Conservation (phyloP, 1,140 invertebrate genomes). For the Adelges cooleyi region DNA sequence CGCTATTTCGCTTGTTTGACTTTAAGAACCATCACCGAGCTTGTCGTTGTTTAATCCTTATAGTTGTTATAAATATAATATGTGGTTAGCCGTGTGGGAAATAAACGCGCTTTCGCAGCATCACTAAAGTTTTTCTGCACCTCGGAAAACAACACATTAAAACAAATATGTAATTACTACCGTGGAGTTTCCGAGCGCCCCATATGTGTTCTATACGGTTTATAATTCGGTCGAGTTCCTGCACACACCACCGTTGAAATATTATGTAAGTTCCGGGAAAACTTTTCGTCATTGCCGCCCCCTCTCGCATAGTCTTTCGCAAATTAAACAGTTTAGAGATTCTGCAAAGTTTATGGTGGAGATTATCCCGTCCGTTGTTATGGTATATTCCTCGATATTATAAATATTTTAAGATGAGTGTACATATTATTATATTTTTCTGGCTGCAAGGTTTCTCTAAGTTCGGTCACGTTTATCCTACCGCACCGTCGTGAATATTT, state of each 20-base stretch:
- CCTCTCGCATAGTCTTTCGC: neutral
- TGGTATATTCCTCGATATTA: no score
- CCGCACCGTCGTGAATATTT: neutral
- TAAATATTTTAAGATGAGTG: neutral
- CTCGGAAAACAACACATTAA: no score
- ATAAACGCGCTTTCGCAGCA: no score
- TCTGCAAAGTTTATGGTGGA: slow-evolving; percentile 1
- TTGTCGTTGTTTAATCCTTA: no score
- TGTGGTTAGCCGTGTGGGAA: no score
- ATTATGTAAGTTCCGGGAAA: neutral
- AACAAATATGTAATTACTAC: slow-evolving; percentile 6
- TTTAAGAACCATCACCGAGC: no score
- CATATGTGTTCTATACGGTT: slow-evolving; percentile 19
- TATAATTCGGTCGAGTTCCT: neutral
- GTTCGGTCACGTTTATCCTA: neutral
- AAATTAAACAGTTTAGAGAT: slow-evolving; percentile 23
- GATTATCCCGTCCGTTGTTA: neutral
- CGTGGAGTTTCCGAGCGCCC: neutral
- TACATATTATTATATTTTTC: neutral
- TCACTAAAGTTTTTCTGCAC: no score
- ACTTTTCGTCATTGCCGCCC: neutral
- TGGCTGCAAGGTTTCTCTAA: neutral
- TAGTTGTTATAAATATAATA: no score
- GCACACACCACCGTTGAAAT: no score
- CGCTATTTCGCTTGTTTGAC: no score